These are phyloP conservation scores for Brachyrhaphis roseni DNA, from an alignment of 2,797 vertebrate genomes.

Conservation along the genomic window DNA sequence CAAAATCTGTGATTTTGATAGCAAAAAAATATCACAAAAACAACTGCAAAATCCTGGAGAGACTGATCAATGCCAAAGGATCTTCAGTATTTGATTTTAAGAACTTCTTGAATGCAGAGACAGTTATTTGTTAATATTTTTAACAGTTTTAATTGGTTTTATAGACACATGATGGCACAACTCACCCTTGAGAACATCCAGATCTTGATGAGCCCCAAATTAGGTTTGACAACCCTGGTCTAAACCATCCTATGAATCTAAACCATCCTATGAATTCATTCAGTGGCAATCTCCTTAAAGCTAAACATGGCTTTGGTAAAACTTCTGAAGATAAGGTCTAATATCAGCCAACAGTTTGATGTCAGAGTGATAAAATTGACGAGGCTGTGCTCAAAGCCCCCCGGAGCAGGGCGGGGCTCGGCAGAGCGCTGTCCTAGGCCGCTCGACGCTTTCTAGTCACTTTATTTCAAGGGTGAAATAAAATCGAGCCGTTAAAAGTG, in stretches of 20 bases:
- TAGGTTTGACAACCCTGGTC: background rate
- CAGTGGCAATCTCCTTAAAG: background rate
- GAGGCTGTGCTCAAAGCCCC: background rate
- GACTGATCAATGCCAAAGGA: too few relatives aligned
- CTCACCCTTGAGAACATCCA: too few relatives aligned
- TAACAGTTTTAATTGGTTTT: too few relatives aligned
- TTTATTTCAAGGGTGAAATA: background rate
- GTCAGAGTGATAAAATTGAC: background rate
- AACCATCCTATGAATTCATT: background rate
- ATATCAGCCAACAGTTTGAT: background rate
- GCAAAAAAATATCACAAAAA: too few relatives aligned
- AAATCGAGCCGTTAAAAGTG: background rate
- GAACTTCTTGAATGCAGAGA: too few relatives aligned
- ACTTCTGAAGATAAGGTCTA: background rate
- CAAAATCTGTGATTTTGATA: too few relatives aligned
- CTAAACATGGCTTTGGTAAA: background rate
- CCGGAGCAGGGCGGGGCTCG: background rate
- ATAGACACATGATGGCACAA: too few relatives aligned
- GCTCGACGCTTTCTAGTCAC: background rate
- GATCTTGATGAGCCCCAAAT: too few relatives aligned
- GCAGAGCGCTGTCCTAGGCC: background rate
- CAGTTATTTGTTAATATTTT: too few relatives aligned
- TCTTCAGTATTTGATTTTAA: too few relatives aligned
- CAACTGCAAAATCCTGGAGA: too few relatives aligned
- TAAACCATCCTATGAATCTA: background rate